Evolutionary conservation across 2,797 vertebrate genomes (phyloP), one percentile per base, ranked within the genome.

Genomic region (Sparidentex hasta): DNA sequence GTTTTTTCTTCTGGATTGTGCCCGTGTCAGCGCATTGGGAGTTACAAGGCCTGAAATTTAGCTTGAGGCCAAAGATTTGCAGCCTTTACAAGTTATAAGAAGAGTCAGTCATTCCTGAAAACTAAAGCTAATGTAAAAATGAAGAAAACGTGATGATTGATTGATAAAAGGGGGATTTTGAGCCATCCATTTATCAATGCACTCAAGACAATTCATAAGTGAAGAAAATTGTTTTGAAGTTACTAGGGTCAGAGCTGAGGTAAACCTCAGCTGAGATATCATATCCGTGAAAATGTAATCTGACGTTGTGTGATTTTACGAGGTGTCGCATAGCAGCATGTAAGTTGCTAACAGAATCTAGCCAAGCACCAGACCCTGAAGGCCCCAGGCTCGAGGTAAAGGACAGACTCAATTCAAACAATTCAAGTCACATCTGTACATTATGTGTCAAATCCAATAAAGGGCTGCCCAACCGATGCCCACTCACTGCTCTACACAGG

Each of bases 211-310:
- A 20, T 18, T 18, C 4, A 18, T 7, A 18, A 52, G 12, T 23
- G 11, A 23, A 23, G 12, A 25, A 12, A 51, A 2, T n/a, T 21
- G 4, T 11, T 21, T 51, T 1, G 6, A 54, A 33, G 21, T 54
- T 25, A 54, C 46, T 29, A 7, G 33, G 38, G 48, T 23, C 41
- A 23, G 1, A 16, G 6, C 41, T 23, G n/a, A 23, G n/a, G n/a
- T 62, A 46, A 44, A 38, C 7, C 33, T 38, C 33, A 38, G 33
- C 33, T 38, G 9, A 11, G 46, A 21, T 61, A 71, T 62, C 57
- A 7, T 71, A 57, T 62, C 57, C 21, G 9, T 71, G 21, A n/a
- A 63, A 43, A 58, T 48, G 20, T 55, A 71, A 73, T 46, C 41
- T 14, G 59, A 47, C 2, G 9, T 38, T 44, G 21, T 18, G 25